Evolutionary conservation across 1,140 invertebrate genomes (phyloP).

Genomic region (Drosophila pachea): DNA sequence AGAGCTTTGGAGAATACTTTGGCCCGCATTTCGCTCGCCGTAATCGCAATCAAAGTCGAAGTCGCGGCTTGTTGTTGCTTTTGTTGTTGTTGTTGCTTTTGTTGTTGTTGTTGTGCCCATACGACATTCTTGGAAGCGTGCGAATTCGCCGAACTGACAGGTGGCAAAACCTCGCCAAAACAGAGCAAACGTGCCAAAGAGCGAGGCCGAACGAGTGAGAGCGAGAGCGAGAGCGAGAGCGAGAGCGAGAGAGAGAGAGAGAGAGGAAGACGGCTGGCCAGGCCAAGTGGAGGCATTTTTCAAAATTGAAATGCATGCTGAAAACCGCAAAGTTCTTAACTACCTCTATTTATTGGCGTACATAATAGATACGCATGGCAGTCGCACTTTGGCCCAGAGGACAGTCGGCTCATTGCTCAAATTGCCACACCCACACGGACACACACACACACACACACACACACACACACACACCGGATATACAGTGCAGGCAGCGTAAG

Average conservation of each 20-base stretch:
- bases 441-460: slow-evolving; percentile 1
- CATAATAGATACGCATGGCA: slow-evolving; percentile 59
- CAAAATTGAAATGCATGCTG: slow-evolving; percentile 72
- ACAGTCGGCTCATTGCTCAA: not conserved
- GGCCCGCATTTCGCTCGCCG: not conserved
- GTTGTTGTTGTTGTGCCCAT: slow-evolving; percentile 38
- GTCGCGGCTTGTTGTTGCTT: not conserved
- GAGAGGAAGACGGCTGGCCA: not conserved
- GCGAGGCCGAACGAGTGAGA: not conserved
- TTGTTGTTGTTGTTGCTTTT: no score
- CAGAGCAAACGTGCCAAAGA: not conserved
- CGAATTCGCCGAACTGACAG: slow-evolving; percentile 41
- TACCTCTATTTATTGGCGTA: slow-evolving; percentile 75
- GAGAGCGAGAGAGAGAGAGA: not conserved
- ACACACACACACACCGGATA: slow-evolving; percentile 21
- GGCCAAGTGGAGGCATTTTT: slow-evolving; percentile 56
- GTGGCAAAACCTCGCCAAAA: not conserved
- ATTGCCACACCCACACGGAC: not conserved
- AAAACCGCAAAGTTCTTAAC: slow-evolving; percentile 74
- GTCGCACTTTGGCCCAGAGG: slow-evolving; percentile 10
- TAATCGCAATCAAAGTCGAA: not conserved
- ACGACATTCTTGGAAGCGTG: slow-evolving; percentile 41
- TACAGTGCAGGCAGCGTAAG: slow-evolving; percentile 16
- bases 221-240: not conserved
- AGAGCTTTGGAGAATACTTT: slow-evolving; percentile 13